phyloP scores from a whole-genome alignment of 2,888 invertebrate species.

The Agrotis ipsilon region DNA sequence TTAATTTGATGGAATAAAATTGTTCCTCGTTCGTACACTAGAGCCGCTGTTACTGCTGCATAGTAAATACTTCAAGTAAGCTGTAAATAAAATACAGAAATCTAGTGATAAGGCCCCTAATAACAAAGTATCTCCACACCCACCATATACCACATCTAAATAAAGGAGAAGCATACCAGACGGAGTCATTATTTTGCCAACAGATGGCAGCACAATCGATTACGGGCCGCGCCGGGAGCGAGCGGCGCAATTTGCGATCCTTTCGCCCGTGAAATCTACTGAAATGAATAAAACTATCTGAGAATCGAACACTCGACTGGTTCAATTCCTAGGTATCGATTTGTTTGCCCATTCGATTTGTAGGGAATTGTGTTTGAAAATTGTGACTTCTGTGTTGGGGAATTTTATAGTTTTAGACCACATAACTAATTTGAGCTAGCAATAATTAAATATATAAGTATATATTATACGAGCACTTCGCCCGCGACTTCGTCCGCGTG shows the following conservation, averaged over 20 bases:
- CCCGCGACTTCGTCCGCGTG: too few species aligned
- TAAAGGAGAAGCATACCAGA: constrained; percentile 85
- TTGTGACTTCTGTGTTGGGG: constrained; percentile 4
- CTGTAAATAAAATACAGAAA: too few species aligned
- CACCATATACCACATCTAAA: constrained; percentile 73
- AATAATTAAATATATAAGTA: too few species aligned
- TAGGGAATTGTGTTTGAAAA: constrained; percentile 29
- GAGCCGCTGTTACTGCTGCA: too few species aligned
- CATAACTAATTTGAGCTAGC: too few species aligned
- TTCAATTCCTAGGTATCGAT: constrained; percentile 72
- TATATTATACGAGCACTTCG: too few species aligned
- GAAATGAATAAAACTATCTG: constrained; percentile 90
- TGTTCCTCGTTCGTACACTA: too few species aligned
- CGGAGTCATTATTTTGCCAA: constrained; percentile 89
- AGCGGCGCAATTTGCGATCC: constrained; percentile 87
- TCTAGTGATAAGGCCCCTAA: neutral
- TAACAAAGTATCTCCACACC: constrained; percentile 48
- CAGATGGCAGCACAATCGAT: constrained; percentile 90
- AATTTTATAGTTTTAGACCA: neutral
- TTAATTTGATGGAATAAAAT: too few species aligned
- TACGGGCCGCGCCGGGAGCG: constrained; percentile 81
- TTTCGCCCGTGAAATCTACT: constrained; percentile 88
- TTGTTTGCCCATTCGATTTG: constrained; percentile 62
- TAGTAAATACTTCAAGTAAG: too few species aligned
- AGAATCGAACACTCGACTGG: constrained; percentile 80